Conservation (phyloP, 2,888 invertebrate genomes). For the Drymonia ruficornis region DNA sequence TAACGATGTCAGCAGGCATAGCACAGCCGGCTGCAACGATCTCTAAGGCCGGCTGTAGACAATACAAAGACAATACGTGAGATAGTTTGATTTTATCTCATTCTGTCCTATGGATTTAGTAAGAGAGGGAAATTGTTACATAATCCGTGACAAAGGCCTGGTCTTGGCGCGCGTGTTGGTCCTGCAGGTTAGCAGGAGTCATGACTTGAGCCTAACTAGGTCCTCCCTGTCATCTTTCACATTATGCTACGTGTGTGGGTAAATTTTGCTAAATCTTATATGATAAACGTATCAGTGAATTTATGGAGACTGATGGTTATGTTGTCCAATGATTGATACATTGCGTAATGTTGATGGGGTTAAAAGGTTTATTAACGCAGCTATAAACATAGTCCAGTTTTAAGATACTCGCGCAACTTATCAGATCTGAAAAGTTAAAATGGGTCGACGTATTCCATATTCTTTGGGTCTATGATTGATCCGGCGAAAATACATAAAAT, state of each 20-base stretch:
- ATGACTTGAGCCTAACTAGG: slow-evolving; percentile 22
- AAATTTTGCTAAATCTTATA: slow-evolving; percentile 5
- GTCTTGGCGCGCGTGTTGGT: too few relatives aligned
- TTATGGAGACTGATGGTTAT: slow-evolving; percentile 9
- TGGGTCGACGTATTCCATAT: not conserved
- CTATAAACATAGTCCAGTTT: not conserved
- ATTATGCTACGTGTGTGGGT: slow-evolving; percentile 6
- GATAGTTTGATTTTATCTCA: too few relatives aligned
- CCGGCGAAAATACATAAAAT: slow-evolving; percentile 24
- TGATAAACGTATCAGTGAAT: slow-evolving; percentile 11
- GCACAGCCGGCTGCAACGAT: too few relatives aligned
- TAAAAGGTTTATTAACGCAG: slow-evolving; percentile 8
- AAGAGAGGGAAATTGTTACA: too few relatives aligned
- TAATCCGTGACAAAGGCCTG: too few relatives aligned
- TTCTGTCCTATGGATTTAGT: too few relatives aligned
- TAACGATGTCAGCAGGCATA: too few relatives aligned
- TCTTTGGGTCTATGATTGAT: slow-evolving; percentile 39
- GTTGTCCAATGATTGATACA: slow-evolving; percentile 12
- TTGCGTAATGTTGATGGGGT: slow-evolving; percentile 12
- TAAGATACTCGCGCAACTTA: not conserved
- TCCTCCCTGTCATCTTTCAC: slow-evolving; percentile 12
- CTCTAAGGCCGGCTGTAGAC: too few relatives aligned
- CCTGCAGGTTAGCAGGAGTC: slow-evolving; percentile 11
- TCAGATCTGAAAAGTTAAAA: not conserved
- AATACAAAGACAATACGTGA: too few relatives aligned